Conservation (phyloP, 2,797 vertebrate species). For the Hypotaenidia okinawae region DNA sequence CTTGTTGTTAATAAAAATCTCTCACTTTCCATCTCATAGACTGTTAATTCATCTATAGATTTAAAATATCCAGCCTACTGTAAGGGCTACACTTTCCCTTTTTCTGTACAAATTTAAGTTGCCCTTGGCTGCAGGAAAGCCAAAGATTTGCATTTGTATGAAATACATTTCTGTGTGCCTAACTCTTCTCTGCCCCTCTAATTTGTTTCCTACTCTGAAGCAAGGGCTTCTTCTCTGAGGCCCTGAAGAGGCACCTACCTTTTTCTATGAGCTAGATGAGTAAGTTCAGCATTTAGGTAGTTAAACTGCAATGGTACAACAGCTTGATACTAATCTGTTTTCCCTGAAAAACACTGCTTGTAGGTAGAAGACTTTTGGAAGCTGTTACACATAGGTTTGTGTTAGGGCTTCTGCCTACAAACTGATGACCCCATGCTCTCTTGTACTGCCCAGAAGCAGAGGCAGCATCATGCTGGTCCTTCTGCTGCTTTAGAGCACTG, state of each 20-base stretch:
- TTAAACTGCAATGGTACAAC: background rate
- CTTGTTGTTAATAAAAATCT: background rate
- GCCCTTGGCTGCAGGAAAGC: background rate
- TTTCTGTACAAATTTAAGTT: background rate
- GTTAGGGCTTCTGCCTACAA: background rate
- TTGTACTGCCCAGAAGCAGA: background rate
- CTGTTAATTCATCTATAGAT: background rate
- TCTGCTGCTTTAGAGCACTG: background rate
- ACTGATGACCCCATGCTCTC: background rate
- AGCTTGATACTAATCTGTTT: background rate
- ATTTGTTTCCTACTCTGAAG: background rate
- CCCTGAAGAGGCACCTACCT: background rate
- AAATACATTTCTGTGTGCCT: background rate
- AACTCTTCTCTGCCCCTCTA: background rate
- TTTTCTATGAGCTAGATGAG: background rate
- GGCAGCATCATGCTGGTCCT: rapidly evolving
- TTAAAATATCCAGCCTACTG: background rate
- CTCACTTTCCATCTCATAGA: background rate
- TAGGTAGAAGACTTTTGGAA: background rate
- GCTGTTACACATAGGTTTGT: background rate
- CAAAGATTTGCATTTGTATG: background rate
- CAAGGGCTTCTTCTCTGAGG: background rate
- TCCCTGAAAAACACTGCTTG: background rate
- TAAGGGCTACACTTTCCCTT: background rate
- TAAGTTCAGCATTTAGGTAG: background rate